phyloP scores from a whole-genome alignment of 2,113 vertebrate species.

The Hemiscyllium ocellatum region DNA sequence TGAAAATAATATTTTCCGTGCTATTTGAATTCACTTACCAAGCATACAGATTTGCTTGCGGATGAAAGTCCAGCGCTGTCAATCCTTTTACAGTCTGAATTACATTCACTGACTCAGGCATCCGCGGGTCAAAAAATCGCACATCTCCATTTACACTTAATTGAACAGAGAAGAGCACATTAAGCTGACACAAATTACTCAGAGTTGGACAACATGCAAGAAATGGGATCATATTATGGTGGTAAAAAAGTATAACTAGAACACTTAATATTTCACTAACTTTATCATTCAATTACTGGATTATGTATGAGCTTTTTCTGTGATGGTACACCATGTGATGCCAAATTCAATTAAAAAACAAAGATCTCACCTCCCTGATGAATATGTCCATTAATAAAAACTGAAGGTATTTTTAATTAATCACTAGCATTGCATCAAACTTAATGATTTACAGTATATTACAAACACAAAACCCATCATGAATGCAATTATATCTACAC shows the following conservation, averaged over 20 bases:
- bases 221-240: not conserved
- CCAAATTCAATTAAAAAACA: not conserved
- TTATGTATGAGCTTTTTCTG: not conserved
- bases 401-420: not conserved
- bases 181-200: not conserved
- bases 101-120: conserved; percentile 79
- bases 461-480: conserved; percentile 6
- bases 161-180: not conserved
- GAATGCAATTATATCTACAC: not conserved
- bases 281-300: not conserved
- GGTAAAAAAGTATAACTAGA: not conserved
- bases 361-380: not conserved
- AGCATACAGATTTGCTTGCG: conserved; percentile 86
- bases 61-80: conserved; percentile 91
- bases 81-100: conserved; percentile 92
- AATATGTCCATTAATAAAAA: not conserved
- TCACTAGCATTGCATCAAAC: not conserved
- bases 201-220: not conserved
- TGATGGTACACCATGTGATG: too few species aligned
- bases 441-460: conserved; percentile 1
- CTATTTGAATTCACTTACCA: conserved; percentile 64
- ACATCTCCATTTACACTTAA: conserved; percentile 88
- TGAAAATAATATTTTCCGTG: not conserved
- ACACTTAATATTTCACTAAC: not conserved
- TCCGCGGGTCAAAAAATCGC: conserved; percentile 83